Conservation (phyloP, 2,113 vertebrate species). For the Hypocryptadius cinnamomeus region DNA sequence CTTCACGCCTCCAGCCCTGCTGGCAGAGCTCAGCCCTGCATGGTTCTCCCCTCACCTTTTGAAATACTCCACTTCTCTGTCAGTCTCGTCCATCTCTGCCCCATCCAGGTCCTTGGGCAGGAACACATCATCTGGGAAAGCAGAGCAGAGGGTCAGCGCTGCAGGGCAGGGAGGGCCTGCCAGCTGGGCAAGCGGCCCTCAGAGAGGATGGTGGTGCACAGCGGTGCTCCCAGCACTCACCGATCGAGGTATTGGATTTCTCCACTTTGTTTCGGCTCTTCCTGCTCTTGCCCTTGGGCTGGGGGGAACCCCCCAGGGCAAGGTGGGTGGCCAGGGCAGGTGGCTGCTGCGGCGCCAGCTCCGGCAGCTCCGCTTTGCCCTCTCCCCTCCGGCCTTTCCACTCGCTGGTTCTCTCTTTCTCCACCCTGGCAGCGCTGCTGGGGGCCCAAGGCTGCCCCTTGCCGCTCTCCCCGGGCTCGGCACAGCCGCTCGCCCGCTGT, state of each 20-base stretch:
- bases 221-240: constrained; percentile 45
- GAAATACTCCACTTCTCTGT: constrained; percentile 97
- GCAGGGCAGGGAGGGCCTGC: fast-evolving
- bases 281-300: constrained; percentile 86
- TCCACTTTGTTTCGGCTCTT: constrained; percentile 91
- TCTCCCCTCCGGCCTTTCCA: constrained; percentile 62
- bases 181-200: background rate
- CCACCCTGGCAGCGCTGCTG: constrained; percentile 30
- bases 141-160: background rate
- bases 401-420: constrained; percentile 69
- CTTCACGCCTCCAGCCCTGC: background rate
- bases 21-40: fast-evolving
- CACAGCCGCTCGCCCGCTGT: constrained; percentile 15
- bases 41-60: constrained; percentile 78
- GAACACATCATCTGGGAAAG: constrained; percentile 89
- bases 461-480: constrained; percentile 64
- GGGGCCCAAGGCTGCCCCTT: constrained; percentile 65
- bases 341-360: background rate
- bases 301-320: constrained; percentile 69
- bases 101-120: constrained; percentile 95
- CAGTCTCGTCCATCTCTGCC: constrained; percentile 95
- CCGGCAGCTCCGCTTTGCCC: constrained; percentile 21
- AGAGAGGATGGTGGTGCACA: fast-evolving
- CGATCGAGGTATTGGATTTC: constrained; percentile 80
- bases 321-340: background rate